Percentiles rank a stretch among this genome's conserved stretches.
These are phyloP conservation scores for Lordiphosa fenestrarum DNA, from an alignment of 2,888 invertebrate genomes.

Conservation along the genomic window DNA sequence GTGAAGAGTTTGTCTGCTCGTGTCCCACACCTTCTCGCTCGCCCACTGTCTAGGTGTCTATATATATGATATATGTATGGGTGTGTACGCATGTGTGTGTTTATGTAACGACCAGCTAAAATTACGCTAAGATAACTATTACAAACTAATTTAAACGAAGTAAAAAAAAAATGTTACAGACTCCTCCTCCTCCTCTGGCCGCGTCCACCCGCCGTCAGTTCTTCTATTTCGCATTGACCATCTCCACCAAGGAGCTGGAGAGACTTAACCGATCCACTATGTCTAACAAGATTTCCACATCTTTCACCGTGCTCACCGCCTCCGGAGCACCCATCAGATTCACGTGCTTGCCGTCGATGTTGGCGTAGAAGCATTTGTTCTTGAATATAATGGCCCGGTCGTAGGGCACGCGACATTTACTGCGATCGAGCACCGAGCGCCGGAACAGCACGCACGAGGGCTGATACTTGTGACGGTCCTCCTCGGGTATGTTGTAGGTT, in stretches of 20 bases:
- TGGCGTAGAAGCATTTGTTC: slow-evolving; percentile 79
- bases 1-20: too few species aligned
- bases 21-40: too few species aligned
- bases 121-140: slow-evolving; percentile 63
- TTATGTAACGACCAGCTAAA: slow-evolving; percentile 44
- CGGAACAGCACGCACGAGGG: slow-evolving; percentile 80
- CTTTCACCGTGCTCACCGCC: slow-evolving; percentile 71
- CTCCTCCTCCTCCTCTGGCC: not conserved
- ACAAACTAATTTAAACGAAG: slow-evolving; percentile 42
- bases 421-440: slow-evolving; percentile 65
- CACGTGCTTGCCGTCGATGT: slow-evolving; percentile 80
- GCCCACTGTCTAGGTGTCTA: not conserved
- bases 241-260: slow-evolving; percentile 74
- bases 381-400: slow-evolving; percentile 80
- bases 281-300: slow-evolving; percentile 79
- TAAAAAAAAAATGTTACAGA: slow-evolving; percentile 24
- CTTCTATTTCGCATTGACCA: slow-evolving; percentile 46
- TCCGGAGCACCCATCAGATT: slow-evolving; percentile 79
- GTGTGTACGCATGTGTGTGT: slow-evolving; percentile 14
- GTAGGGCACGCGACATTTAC: slow-evolving; percentile 75
- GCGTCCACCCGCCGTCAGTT: not conserved
- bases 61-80: slow-evolving; percentile 12
- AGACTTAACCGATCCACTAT: slow-evolving; percentile 78
- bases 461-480: slow-evolving; percentile 78
- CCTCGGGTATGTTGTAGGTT: slow-evolving; percentile 75